Percentiles rank a stretch among this genome's conserved stretches.
These are phyloP conservation scores for Sceloporus tristichus DNA, from an alignment of 2,113 vertebrate genomes.

Conservation along the genomic window DNA sequence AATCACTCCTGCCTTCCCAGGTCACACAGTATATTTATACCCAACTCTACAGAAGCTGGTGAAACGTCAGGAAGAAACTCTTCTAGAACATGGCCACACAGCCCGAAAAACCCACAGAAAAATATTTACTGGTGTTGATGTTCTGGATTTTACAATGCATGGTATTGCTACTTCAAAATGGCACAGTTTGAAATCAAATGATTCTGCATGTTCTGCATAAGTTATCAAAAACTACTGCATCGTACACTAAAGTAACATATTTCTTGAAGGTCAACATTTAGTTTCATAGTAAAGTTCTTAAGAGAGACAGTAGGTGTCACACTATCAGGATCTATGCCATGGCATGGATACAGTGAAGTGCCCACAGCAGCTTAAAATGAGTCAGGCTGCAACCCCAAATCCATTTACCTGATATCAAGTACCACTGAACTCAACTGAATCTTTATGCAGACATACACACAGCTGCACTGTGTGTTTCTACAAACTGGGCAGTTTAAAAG, in stretches of 20 bases:
- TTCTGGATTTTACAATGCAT: background rate
- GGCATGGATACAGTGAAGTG: background rate
- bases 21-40: too few species aligned
- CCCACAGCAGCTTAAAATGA: background rate
- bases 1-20: too few species aligned
- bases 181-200: background rate
- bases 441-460: background rate
- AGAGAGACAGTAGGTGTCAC: background rate
- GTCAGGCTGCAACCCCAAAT: background rate
- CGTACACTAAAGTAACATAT: too few species aligned
- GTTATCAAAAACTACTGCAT: background rate
- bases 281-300: background rate
- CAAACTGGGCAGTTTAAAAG: background rate
- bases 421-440: background rate
- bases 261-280: background rate
- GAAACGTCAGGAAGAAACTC: too few species aligned
- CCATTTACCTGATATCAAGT: background rate
- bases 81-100: too few species aligned
- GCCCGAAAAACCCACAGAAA: too few species aligned
- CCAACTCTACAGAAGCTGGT: too few species aligned
- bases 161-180: too few species aligned
- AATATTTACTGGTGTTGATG: background rate
- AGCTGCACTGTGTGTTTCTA: background rate
- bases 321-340: background rate
- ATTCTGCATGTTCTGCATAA: background rate